Evolutionary conservation across 2,113 vertebrate genomes (phyloP).

Genomic region (Aldabrachelys gigantea): DNA sequence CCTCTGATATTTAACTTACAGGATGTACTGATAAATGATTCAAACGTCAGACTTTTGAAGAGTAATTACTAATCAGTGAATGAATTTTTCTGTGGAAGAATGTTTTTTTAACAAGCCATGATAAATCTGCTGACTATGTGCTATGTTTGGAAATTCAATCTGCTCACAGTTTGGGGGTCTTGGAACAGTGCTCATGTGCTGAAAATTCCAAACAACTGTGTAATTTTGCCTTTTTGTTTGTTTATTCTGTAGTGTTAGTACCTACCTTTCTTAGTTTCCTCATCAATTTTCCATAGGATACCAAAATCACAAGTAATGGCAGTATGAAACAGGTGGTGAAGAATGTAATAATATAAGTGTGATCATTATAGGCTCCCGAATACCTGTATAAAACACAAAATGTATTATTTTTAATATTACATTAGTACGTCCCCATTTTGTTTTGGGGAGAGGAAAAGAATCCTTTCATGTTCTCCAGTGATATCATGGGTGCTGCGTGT

Average conservation of each 20-base stretch:
- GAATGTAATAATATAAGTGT: slow-evolving; percentile 87
- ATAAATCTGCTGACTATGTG: background rate
- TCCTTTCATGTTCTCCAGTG: background rate
- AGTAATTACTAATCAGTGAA: background rate
- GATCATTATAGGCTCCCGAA: slow-evolving; percentile 80
- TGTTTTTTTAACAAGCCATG: background rate
- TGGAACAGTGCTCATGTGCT: background rate
- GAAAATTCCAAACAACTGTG: background rate
- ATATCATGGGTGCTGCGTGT: background rate
- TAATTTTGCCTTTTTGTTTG: background rate
- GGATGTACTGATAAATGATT: background rate
- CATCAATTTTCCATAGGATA: slow-evolving; percentile 89
- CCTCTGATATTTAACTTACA: background rate
- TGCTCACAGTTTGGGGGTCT: background rate
- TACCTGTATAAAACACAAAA: slow-evolving; percentile 81
- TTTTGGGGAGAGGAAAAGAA: background rate
- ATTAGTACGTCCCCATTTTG: rapidly evolving
- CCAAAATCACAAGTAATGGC: slow-evolving; percentile 86
- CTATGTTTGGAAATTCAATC: background rate
- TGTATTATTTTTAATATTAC: background rate
- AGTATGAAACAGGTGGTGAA: slow-evolving; percentile 88
- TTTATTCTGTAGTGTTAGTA: background rate
- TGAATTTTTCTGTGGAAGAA: background rate
- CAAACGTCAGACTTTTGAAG: background rate
- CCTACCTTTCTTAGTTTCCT: slow-evolving; percentile 87